These are phyloP conservation scores for Pseudomyrmex cubaensis DNA, from an alignment of 1,140 invertebrate genomes.

Conservation along the genomic window DNA sequence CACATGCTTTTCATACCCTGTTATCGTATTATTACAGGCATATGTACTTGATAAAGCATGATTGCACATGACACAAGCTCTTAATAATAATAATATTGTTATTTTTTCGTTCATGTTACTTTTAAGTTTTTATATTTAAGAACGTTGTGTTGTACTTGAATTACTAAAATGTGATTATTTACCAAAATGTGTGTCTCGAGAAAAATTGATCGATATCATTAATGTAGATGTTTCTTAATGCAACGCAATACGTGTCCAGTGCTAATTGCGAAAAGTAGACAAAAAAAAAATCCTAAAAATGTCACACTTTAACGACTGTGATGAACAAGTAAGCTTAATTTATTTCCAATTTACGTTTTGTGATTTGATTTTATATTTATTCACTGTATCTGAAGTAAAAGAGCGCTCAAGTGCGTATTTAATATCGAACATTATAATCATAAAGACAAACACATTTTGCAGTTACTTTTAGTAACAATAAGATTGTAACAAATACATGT, in stretches of 20 bases:
- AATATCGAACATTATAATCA: constrained; percentile 20
- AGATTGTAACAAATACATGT: constrained; percentile 4
- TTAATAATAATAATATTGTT: neutral
- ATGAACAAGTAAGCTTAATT: constrained; percentile 27
- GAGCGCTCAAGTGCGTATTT: neutral
- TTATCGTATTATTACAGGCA: constrained; percentile 41
- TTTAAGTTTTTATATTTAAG: too few species aligned
- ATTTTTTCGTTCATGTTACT: too few species aligned
- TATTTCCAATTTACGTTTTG: constrained; percentile 1
- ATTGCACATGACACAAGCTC: constrained; percentile 5
- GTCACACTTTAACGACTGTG: constrained; percentile 34
- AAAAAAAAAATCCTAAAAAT: constrained; percentile 5
- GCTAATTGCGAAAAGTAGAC: constrained; percentile 17
- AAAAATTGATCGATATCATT: constrained; percentile 18
- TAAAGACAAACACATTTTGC: constrained; percentile 21
- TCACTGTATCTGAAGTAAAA: neutral
- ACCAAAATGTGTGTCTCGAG: neutral
- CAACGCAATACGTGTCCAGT: constrained; percentile 4
- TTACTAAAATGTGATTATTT: constrained; percentile 25
- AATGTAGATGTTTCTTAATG: neutral
- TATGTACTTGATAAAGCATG: constrained; percentile 31
- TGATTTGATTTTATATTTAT: neutral
- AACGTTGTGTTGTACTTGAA: too few species aligned
- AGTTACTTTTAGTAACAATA: neutral
- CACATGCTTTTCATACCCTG: constrained; percentile 37